Evolutionary conservation across 2,113 vertebrate species (phyloP).

Genomic region (Brachyhypopomus gauderio): DNA sequence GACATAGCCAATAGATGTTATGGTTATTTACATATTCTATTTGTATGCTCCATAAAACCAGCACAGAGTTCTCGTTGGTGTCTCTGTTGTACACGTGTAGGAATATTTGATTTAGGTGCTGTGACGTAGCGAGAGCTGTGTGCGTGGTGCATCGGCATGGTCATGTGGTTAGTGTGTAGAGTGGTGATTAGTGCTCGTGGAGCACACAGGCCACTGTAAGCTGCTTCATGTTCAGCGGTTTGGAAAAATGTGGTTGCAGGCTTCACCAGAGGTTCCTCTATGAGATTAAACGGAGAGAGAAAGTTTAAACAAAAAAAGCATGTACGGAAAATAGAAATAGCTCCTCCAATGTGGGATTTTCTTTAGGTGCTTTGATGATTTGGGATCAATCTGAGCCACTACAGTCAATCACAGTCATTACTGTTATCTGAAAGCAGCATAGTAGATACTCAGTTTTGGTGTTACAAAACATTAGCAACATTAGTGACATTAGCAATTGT

Average conservation of each 20-base stretch:
- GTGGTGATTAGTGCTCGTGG: constrained; percentile 4
- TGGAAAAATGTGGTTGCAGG: neutral
- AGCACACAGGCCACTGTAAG: neutral
- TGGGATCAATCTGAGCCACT: too few species aligned
- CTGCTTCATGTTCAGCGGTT: neutral
- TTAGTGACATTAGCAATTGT: too few species aligned
- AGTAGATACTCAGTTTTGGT: too few species aligned
- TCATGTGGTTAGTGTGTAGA: neutral
- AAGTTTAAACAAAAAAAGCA: too few species aligned
- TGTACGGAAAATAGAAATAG: too few species aligned
- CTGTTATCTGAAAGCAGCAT: too few species aligned
- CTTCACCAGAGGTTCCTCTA: neutral
- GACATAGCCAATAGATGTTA: too few species aligned
- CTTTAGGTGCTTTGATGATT: too few species aligned
- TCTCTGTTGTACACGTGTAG: neutral
- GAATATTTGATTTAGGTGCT: neutral
- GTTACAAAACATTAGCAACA: too few species aligned
- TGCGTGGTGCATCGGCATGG: neutral
- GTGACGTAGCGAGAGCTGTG: neutral
- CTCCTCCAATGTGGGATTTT: too few species aligned
- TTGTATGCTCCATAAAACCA: neutral
- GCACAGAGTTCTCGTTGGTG: neutral
- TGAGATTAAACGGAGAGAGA: too few species aligned
- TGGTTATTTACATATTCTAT: neutral
- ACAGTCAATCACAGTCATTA: too few species aligned